Evolutionary conservation across 2,113 vertebrate species (phyloP).

Genomic region (Agelaius phoeniceus): DNA sequence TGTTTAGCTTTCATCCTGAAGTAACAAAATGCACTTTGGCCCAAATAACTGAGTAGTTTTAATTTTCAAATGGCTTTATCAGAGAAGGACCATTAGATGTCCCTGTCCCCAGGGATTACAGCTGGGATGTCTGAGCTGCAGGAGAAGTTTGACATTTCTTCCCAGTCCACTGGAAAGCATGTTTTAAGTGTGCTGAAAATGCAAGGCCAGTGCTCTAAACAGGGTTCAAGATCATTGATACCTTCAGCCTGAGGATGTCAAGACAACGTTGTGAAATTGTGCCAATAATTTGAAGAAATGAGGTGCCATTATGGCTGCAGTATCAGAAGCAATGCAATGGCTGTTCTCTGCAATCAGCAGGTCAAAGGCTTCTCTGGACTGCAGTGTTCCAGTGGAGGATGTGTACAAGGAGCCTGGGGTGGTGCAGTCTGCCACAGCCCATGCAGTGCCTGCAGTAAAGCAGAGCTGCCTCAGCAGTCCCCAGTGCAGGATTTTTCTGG

Average conservation of each 20-base stretch:
- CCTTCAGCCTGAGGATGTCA: neutral
- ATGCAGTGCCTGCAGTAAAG: neutral
- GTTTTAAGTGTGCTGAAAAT: neutral
- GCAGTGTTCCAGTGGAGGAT: neutral
- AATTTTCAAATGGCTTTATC: neutral
- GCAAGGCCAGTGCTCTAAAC: neutral
- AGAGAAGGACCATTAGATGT: neutral
- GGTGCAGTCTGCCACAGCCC: neutral
- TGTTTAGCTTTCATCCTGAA: neutral
- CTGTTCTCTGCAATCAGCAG: neutral
- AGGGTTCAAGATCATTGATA: neutral
- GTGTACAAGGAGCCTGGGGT: neutral
- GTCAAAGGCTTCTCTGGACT: constrained; percentile 15
- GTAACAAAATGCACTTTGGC: neutral
- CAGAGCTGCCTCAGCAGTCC: constrained; percentile 3
- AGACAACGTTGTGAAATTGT: neutral
- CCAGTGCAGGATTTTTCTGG: neutral
- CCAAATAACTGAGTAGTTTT: neutral
- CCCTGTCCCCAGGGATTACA: too few species aligned
- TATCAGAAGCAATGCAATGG: neutral
- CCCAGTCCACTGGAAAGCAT: neutral
- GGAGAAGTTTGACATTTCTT: neutral
- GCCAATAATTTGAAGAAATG: constrained; percentile 16
- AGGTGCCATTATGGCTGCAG: neutral
- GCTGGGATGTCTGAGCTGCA: neutral